Base-by-base conservation (phyloP, 2,113 vertebrate species). In the Fulmarus glacialis region DNA sequence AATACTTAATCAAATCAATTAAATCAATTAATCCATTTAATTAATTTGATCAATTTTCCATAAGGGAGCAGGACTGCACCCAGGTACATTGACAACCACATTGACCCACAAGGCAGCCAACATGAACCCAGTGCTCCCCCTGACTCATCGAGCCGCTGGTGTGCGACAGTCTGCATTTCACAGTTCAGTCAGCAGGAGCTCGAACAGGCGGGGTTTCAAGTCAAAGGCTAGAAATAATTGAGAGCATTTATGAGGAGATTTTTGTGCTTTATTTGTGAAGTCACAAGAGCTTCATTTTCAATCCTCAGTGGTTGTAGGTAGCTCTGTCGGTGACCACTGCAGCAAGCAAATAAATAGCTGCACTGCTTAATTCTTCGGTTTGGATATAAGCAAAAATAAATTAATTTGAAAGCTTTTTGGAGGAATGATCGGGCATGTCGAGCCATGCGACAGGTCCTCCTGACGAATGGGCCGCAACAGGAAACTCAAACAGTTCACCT, bases 141-240 rank as follows among this genome's bases (percentile, higher is more conserved):
- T 5, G 0, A 4, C 26, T 53, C 21, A 2, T 19, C 0, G 4
- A 62, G 64, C 43, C 2, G 1, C 43, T 67, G 74, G 24, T 66
- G 66, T 63, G 74, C 1, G 2, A 11, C 72, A 82, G 47, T 14
- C 64, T 72, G 66, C 21, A 3, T 40, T 42, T 45, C 71, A 9
- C 23, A 4, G 2, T 50, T 80, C 1, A 1, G 23, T 48, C 82
- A 83, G 52, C 36, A 70, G 43, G 12, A 88, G 45, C 55, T 81
- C 2, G 0, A 20, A 32, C 2, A 4, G 47, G 30, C 10, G 6
- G 18, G 34, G 9, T 72, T 90, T 70, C 71, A 59, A 52, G 68
- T 64, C 90, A 83, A 80, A 83, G 75, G 7, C 38, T 75, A 77
- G 53, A n/a, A 72, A 81, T 85, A 82, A 84, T 59, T 82, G 70